Evolutionary conservation across 1,140 invertebrate species (phyloP).

Genomic region (Helicoverpa armigera): DNA sequence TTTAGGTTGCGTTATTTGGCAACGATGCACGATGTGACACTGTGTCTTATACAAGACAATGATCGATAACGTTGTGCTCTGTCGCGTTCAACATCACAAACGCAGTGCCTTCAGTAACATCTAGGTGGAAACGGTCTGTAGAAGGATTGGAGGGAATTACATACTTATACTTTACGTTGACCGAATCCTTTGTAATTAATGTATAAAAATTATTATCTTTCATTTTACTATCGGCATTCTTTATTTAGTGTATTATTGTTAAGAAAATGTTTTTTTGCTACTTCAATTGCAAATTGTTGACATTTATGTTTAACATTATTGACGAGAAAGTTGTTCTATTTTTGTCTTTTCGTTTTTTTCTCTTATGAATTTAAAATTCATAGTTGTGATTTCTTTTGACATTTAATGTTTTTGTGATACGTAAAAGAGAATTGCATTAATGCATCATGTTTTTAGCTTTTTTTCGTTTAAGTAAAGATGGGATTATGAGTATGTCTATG

Average conservation of each 20-base stretch:
- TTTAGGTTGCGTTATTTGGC: slow-evolving; percentile 22
- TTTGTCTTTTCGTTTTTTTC: slow-evolving; percentile 77
- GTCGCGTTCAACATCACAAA: slow-evolving; percentile 37
- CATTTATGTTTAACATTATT: slow-evolving; percentile 80
- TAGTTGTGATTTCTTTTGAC: slow-evolving; percentile 86
- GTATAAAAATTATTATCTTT: slow-evolving; percentile 54
- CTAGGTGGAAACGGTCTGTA: slow-evolving; percentile 37
- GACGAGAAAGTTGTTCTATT: slow-evolving; percentile 74
- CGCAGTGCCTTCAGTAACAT: slow-evolving; percentile 40
- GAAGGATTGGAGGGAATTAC: slow-evolving; percentile 24
- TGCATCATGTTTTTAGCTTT: slow-evolving; percentile 79
- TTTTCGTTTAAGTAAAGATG: slow-evolving; percentile 68
- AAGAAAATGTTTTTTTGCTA: slow-evolving; percentile 79
- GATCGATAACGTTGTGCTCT: slow-evolving; percentile 38
- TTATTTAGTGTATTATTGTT: slow-evolving; percentile 77
- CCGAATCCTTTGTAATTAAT: slow-evolving; percentile 54
- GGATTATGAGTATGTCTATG: slow-evolving; percentile 58
- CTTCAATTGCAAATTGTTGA: slow-evolving; percentile 81
- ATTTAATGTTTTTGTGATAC: slow-evolving; percentile 87
- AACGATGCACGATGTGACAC: slow-evolving; percentile 7
- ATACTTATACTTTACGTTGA: slow-evolving; percentile 47
- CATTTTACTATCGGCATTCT: slow-evolving; percentile 65
- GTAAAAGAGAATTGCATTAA: slow-evolving; percentile 82
- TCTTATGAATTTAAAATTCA: slow-evolving; percentile 86
- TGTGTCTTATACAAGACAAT: slow-evolving; percentile 27